Base-by-base conservation (phyloP, 2,888 invertebrate genomes). In the Dolichomitus sp. region DNA sequence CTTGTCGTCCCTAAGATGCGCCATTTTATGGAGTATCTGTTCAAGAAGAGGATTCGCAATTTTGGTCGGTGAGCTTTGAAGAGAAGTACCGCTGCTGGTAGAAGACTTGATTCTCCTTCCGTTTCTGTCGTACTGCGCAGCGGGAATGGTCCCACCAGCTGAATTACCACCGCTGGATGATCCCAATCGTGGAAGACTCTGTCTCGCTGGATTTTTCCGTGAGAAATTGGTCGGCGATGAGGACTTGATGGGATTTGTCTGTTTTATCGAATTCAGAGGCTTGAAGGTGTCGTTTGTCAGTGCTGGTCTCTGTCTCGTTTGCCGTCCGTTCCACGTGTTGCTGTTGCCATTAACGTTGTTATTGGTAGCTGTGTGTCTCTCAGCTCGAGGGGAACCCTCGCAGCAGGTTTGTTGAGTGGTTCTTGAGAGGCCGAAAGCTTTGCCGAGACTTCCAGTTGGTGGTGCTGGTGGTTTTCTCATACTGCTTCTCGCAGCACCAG, bases 251-350 rank as follows among this genome's bases (percentile, higher is more conserved):
- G 89, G 69, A 86, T 85, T 63, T 3, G 84, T 78, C 1, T 81
- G n/a, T 61, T 19, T 73, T 23, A 88, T 27, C 3, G 90, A 75
- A 1, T 88, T 79, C 27, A 86, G 86, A 0, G 91, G 91, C 54
- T 81, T 89, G n/a, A 96, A 97, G 0, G 96, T 97, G 84, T 97
- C 97, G 33, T 95, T 94, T 1, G 95, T 95, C 79, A 96, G 91
- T 1, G 94, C 94, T 0, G 95, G 94, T 4, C 96, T 87, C 23
- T 92, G 91, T 42, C 86, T 88, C 0, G 87, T 73, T 76, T 92
- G 94, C 48, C 97, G 95, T 0, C 97, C 97, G 83, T 96, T 96
- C 97, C 97, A 97, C 0, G 97, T 97, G 87, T 96, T 97, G 75
- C 96, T 95, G 1, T 95, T 90, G 57, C 94, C 30, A 5, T 69